Base-by-base conservation (phyloP, 2,113 vertebrate genomes). In the Nannospalax galili region DNA sequence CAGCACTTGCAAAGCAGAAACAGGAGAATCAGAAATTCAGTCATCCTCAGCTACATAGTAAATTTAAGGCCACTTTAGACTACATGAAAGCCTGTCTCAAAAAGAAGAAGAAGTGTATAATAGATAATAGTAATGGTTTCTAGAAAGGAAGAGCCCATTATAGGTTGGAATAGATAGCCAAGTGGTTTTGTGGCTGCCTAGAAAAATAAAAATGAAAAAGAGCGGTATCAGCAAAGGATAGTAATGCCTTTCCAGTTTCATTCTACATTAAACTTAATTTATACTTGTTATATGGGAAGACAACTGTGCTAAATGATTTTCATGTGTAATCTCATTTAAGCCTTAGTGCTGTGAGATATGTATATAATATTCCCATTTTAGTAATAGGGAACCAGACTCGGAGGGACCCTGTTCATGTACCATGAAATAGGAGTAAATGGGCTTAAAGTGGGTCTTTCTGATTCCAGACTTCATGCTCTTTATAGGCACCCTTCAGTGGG, bases 361-460 rank as follows among this genome's bases (percentile, higher is more conserved):
- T 15, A 28, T 35, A 8, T 40, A 78, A 65, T 48, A 30, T 20
- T 5, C 56, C 90, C 26, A 5, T 87, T 92, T 89, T 32, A 48
- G 84, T 30, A 16, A 2, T 37, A 45, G 87, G 82, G 60, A 94
- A 58, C 52, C 32, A 42, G 64, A 42, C 42, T 82, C 77, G 58
- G 82, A 40, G 67, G 56, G 64, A 67, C 73, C 42, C 20, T 24
- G 37, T 32, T 78, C 70, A 6, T 4, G 17, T 26, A n/a, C 19
- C 84, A 5, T 20, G 20, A 14, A 40, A 65, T 16, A 64, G 17
- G 75, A 52, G 75, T 32, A 17, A 20, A 14, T 82, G 40, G 80
- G 42, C 80, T 92, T 86, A 73, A 87, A 60, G 70, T 64, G 42
- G 64, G 48, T 87, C 88, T 89, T 89, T 65, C 91, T 75, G 45